phyloP scores from a whole-genome alignment of 2,888 invertebrate genomes.

The Adineta ricciae region DNA sequence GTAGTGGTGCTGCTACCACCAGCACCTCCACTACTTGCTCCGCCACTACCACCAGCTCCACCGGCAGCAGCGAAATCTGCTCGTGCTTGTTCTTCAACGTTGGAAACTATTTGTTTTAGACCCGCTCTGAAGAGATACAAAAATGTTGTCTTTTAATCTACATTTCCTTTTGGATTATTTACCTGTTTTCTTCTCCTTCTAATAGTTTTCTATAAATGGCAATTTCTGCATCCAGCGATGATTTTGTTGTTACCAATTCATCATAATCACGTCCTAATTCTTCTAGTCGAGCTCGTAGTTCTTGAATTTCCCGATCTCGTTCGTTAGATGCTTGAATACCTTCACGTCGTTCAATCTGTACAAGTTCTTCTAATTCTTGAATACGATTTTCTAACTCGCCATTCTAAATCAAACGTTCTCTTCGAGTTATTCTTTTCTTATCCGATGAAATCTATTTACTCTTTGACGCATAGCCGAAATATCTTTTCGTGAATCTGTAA shows the following conservation, averaged over 20 bases:
- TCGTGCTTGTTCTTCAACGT: conserved; percentile 25
- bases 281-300: conserved; percentile 46
- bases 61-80: neutral
- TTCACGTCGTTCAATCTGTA: conserved; percentile 51
- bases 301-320: conserved; percentile 45
- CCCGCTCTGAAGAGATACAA: neutral
- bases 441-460: neutral
- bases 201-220: conserved; percentile 49
- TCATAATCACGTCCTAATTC: conserved; percentile 48
- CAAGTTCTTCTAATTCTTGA: conserved; percentile 51
- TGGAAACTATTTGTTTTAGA: conserved; percentile 22
- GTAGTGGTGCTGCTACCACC: neutral
- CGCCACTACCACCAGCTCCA: neutral
- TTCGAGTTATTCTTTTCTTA: neutral
- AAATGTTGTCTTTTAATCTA: neutral
- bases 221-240: conserved; percentile 47
- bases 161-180: neutral
- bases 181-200: conserved; percentile 48
- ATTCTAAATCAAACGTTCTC: conserved; percentile 37
- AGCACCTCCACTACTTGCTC: neutral
- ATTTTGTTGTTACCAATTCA: conserved; percentile 47
- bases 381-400: conserved; percentile 52
- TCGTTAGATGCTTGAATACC: conserved; percentile 46
- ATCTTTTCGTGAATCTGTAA: conserved; percentile 31
- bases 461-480: conserved; percentile 23